Base-by-base conservation (phyloP, 2,888 invertebrate genomes). In the Bhutanitis thaidina region DNA sequence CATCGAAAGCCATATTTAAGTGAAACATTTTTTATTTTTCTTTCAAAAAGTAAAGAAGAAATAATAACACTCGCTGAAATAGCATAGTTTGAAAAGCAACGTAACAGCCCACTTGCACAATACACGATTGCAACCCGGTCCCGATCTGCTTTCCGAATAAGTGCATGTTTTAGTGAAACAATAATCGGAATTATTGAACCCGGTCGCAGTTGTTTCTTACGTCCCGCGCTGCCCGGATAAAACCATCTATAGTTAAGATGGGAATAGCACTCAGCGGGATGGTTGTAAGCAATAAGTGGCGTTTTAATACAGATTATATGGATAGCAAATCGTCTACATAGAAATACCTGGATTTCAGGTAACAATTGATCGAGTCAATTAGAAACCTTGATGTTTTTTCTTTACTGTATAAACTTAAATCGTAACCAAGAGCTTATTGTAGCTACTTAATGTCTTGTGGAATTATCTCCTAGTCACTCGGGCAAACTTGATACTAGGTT, bases 241-340 rank as follows among this genome's bases (percentile, higher is more conserved):
- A 84, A 84, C 86, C 86, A 80, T 79, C 77, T 76, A 79, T 81
- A 86, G 83, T 79, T 84, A 86, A 86, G 82, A 79, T 77, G 79
- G 72, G 74, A 73, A 75, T 73, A 76, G 86, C 86, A 87, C 85
- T 88, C 83, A 83, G 68, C 62, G 56, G 73, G 76, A 74, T 29
- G 58, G 59, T 3, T 1, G 61, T 66, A 72, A 71, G 67, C 69
- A 54, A 57, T 10, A 64, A 44, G 27, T 45, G 35, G 15, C 55
- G 30, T 53, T 30, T 3, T 20, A 20, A 20, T 3, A 20, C 5
- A 20, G 20, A 20, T 4, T 20, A 20, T 4, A 20, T 20, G 20
- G 20, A 20, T 20, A 20, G 20, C n/a, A n/a, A n/a, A n/a, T n/a
- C n/a, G n/a, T n/a, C n/a, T n/a, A n/a, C n/a, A n/a, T n/a, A n/a